Evolutionary conservation across 2,888 invertebrate genomes (phyloP), one percentile per base, ranked within the genome.

Genomic region (Rotaria magnacalcarata): DNA sequence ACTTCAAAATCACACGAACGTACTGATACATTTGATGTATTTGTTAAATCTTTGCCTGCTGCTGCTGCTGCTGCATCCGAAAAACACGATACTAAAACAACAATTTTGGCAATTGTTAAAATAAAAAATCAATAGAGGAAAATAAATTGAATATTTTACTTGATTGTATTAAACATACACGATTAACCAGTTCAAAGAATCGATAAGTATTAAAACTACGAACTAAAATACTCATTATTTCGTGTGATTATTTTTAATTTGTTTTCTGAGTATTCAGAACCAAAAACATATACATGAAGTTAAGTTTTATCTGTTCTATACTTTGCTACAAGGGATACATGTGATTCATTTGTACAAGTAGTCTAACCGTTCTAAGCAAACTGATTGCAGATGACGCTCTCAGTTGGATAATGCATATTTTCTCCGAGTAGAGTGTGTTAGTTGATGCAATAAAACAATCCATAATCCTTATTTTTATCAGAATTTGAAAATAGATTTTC

Each of bases 1-100:
- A 87, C 74, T 85, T 87, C 84, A 84, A 84, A 87, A 75, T 87
- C 85, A 75, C 75, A 75, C 24, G 41, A 7, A 43, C 7, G 21
- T 75, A 75, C 41, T 24, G 21, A 41, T 19, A 0, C 19, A 41
- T 21, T 21, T 24, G 43, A 6, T 21, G 67, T 6, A 14, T n/a
- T 58, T 3, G 11, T 58, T 52, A 52, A 11, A 58, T 8, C 24
- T 14, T n/a, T 58, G 58, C n/a, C 16, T n/a, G 34, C 34, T 34
- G 75, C 21, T 43, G 75, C 16, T n/a, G 34, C 34, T 34, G 75
- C 21, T 43, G 75, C 41, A 43, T 43, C 43, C 43, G 75, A 75
- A 41, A 75, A 43, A 43, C 7, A 75, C 7, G 60, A 27, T 14
- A 60, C 60, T 60, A 60, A 60, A 60, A 74, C 0, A 74, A 1